Conservation (phyloP, 2,113 vertebrate genomes). For the Podarcis raffonei region DNA sequence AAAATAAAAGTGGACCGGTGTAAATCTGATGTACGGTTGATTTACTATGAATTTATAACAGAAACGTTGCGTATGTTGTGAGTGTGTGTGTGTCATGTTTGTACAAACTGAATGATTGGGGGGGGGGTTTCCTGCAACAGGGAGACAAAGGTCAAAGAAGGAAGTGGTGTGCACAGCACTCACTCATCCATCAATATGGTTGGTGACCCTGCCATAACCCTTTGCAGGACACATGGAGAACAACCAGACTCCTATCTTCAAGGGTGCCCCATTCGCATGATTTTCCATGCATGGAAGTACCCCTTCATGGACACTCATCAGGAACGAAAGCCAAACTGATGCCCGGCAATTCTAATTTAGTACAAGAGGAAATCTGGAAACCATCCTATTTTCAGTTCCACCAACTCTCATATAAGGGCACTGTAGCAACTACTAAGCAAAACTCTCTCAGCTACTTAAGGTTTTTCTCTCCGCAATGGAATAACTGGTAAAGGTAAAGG, state of each 20-base stretch:
- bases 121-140: too few species aligned
- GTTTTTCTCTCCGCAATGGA: not conserved
- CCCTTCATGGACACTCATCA: not conserved
- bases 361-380: too few species aligned
- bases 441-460: not conserved
- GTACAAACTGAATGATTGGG: too few species aligned
- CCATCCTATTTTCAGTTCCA: not conserved
- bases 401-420: not conserved
- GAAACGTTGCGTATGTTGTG: too few species aligned
- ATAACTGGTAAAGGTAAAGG: too few species aligned
- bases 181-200: too few species aligned
- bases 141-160: too few species aligned
- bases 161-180: too few species aligned
- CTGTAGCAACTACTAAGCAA: not conserved
- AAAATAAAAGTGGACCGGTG: too few species aligned
- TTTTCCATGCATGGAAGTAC: not conserved
- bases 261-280: not conserved
- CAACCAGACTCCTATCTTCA: not conserved
- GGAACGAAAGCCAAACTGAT: not conserved
- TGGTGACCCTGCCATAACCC: not conserved
- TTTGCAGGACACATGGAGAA: not conserved
- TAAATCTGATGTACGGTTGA: too few species aligned
- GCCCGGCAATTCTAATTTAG: not conserved
- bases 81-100: too few species aligned
- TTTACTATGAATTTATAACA: too few species aligned